Conservation (phyloP, 2,113 vertebrate species). For the Prietella phreatophila region DNA sequence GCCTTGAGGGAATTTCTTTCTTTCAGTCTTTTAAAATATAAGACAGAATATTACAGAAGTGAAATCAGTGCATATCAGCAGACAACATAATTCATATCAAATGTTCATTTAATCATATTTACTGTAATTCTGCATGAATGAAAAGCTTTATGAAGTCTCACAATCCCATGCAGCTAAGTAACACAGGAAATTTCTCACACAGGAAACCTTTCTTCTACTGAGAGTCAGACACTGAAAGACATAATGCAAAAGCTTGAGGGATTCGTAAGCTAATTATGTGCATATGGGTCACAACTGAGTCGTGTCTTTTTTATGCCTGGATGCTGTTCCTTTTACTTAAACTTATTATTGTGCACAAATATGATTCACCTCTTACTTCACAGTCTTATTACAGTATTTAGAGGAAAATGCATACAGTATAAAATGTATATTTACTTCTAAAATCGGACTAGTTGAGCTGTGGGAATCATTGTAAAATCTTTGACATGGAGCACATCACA, state of each 20-base stretch:
- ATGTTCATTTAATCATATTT: conserved; percentile 6
- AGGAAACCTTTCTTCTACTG: conserved; percentile 18
- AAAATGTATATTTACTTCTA: not conserved
- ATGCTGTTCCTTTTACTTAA: not conserved
- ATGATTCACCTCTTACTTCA: not conserved
- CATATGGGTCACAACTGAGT: conserved; percentile 20
- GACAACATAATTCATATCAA: not conserved
- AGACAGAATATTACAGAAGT: not conserved
- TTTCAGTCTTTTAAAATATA: not conserved
- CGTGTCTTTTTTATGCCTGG: conserved; percentile 1
- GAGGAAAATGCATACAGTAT: not conserved
- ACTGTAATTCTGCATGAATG: not conserved
- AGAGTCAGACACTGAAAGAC: not conserved
- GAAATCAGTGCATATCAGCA: not conserved
- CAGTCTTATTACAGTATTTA: not conserved
- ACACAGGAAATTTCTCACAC: conserved; percentile 11
- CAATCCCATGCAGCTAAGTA: not conserved
- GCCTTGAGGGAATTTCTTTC: conserved; percentile 2
- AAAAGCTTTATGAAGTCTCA: not conserved
- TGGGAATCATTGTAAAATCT: not conserved
- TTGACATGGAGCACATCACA: not conserved
- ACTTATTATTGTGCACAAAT: not conserved
- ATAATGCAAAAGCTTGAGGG: not conserved
- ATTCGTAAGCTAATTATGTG: conserved; percentile 5
- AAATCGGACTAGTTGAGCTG: not conserved